Percentiles rank a stretch among this genome's conserved stretches.
Conservation (phyloP, 2,888 invertebrate species). For the Meta bourneti region DNA sequence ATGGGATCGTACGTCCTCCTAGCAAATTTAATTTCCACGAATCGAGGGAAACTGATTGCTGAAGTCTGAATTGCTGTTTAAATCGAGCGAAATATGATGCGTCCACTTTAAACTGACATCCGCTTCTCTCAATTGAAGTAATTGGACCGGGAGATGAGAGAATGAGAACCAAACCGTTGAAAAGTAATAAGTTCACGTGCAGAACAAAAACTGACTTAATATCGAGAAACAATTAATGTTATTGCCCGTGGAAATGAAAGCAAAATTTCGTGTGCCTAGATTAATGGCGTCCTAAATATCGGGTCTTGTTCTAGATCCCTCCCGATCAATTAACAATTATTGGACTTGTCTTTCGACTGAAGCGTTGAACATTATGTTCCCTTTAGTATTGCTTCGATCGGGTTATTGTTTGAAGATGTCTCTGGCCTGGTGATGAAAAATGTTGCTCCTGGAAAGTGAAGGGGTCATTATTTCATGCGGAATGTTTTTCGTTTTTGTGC, state of each 20-base stretch:
- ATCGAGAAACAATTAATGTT: conserved; percentile 51
- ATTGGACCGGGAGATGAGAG: background rate
- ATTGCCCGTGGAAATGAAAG: conserved; percentile 37
- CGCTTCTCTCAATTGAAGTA: background rate
- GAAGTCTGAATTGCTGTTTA: no score
- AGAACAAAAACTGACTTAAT: conserved; percentile 4
- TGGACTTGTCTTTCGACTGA: conserved; percentile 19
- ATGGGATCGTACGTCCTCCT: no score
- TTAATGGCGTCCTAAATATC: conserved; percentile 33
- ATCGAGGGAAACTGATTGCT: no score
- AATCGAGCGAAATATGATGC: no score
- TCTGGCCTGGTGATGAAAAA: background rate
- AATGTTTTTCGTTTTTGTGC: no score
- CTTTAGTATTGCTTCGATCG: conserved; percentile 1
- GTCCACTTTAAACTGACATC: no score
- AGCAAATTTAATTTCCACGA: no score
- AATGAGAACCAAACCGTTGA: background rate
- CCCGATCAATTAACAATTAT: conserved; percentile 52
- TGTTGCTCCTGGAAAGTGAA: background rate
- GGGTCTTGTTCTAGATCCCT: background rate
- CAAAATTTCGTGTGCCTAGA: conserved; percentile 23
- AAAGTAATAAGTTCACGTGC: no score
- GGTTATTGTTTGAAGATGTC: conserved; percentile 7
- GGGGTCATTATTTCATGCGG: background rate
- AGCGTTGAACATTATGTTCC: background rate